phyloP scores from a whole-genome alignment of 2,797 vertebrate genomes.

The Threskiornis aethiopicus region DNA sequence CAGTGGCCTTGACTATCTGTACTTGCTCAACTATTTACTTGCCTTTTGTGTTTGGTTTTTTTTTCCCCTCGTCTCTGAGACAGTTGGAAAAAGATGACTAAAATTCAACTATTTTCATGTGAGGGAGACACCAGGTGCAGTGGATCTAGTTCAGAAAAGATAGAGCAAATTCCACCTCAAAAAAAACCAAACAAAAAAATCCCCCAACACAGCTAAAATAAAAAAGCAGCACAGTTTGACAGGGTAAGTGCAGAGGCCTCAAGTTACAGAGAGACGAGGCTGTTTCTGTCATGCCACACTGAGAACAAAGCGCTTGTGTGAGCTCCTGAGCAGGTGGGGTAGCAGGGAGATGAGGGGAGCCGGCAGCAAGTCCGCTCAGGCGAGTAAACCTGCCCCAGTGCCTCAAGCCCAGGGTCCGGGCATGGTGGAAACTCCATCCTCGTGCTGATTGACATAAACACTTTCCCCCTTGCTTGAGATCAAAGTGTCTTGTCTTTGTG shows the following conservation, averaged over 20 bases:
- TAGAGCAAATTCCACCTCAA: not conserved
- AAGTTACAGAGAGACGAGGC: not conserved
- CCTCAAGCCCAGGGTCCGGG: not conserved
- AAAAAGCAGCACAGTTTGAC: not conserved
- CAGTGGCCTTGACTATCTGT: not conserved
- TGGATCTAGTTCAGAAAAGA: not conserved
- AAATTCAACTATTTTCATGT: not conserved
- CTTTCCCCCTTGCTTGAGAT: not conserved
- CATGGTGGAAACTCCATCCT: not conserved
- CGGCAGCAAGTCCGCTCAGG: accelerated
- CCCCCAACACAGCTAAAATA: not conserved
- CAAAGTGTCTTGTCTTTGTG: not conserved
- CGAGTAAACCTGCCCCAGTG: not conserved
- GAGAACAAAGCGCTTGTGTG: not conserved
- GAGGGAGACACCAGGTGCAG: not conserved
- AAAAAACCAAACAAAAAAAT: not conserved
- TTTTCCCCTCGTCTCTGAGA: not conserved
- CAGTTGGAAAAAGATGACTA: not conserved
- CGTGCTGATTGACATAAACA: not conserved
- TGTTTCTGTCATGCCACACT: not conserved
- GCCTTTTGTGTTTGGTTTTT: not conserved
- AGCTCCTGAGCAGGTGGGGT: not conserved
- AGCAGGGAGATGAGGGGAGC: not conserved
- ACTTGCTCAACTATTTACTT: not conserved
- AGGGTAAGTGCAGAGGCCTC: not conserved